These are phyloP conservation scores for Otus sunia DNA, from an alignment of 2,113 vertebrate species.

Conservation along the genomic window DNA sequence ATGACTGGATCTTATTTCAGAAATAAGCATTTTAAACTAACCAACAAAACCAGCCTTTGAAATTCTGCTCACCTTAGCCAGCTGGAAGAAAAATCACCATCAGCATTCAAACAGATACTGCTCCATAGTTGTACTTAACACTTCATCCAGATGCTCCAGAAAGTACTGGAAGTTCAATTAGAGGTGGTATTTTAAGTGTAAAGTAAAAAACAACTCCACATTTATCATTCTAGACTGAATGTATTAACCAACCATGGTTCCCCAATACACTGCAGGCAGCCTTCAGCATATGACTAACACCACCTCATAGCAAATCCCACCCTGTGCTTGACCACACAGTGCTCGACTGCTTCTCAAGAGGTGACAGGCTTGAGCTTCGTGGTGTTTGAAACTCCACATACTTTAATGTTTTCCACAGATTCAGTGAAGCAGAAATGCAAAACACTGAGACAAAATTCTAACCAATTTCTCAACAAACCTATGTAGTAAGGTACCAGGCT, in stretches of 20 bases:
- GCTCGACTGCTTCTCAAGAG: background rate
- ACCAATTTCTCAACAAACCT: background rate
- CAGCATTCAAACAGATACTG: background rate
- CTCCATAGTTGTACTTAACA: background rate
- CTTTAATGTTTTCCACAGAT: background rate
- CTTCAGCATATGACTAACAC: background rate
- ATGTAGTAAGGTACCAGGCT: fast-evolving
- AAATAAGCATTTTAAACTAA: background rate
- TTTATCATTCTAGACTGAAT: background rate
- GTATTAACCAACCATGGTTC: background rate
- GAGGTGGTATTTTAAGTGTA: background rate
- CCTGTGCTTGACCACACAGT: background rate
- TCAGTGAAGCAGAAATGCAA: background rate
- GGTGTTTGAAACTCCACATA: background rate
- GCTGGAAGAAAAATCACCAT: background rate
- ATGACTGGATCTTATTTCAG: background rate
- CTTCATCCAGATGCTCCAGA: background rate
- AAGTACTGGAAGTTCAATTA: background rate
- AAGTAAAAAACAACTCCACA: background rate
- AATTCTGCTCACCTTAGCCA: background rate
- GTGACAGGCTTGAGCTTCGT: background rate
- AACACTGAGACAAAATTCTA: background rate
- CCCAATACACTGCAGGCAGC: fast-evolving
- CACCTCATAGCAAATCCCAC: background rate
- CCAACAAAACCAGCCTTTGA: background rate